Percentiles rank a stretch among this genome's conserved stretches.
Conservation (phyloP, 2,888 invertebrate species). For the Brachycybe producta region DNA sequence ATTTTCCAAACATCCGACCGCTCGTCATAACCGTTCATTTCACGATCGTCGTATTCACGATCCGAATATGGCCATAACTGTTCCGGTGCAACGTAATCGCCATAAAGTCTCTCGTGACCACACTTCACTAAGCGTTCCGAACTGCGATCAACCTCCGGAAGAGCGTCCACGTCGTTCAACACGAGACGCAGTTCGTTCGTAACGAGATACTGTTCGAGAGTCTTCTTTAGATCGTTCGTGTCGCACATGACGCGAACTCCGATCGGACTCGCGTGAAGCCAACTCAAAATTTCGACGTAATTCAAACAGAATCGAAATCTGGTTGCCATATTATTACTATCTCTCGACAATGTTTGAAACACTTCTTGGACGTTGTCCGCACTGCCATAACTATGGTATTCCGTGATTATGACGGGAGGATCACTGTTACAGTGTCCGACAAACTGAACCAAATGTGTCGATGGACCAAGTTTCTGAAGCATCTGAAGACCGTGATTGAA, state of each 20-base stretch:
- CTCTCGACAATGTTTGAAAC: conserved; percentile 11
- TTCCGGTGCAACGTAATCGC: conserved; percentile 39
- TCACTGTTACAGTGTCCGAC: conserved; percentile 33
- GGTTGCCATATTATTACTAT: conserved; percentile 22
- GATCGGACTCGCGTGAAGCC: conserved; percentile 31
- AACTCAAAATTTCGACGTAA: conserved; percentile 33
- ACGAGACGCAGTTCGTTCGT: conserved; percentile 32
- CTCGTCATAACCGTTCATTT: conserved; percentile 35
- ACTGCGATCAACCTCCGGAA: conserved; percentile 30
- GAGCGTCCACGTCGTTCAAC: conserved; percentile 38
- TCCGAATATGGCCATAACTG: conserved; percentile 33
- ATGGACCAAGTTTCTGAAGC: conserved; percentile 29
- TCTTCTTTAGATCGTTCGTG: conserved; percentile 35
- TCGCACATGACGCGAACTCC: conserved; percentile 39
- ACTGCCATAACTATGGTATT: conserved; percentile 33
- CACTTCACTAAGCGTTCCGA: conserved; percentile 31
- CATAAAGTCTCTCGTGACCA: conserved; percentile 33
- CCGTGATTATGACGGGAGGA: conserved; percentile 31
- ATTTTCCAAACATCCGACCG: conserved; percentile 40
- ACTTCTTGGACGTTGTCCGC: conserved; percentile 26
- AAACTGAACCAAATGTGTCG: conserved; percentile 32
- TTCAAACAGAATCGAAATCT: conserved; percentile 34
- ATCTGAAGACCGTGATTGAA: conserved; percentile 35
- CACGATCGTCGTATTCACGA: conserved; percentile 25
- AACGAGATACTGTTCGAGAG: conserved; percentile 36